These are phyloP conservation scores for Athene noctua DNA, from an alignment of 2,113 vertebrate genomes.

Conservation along the genomic window DNA sequence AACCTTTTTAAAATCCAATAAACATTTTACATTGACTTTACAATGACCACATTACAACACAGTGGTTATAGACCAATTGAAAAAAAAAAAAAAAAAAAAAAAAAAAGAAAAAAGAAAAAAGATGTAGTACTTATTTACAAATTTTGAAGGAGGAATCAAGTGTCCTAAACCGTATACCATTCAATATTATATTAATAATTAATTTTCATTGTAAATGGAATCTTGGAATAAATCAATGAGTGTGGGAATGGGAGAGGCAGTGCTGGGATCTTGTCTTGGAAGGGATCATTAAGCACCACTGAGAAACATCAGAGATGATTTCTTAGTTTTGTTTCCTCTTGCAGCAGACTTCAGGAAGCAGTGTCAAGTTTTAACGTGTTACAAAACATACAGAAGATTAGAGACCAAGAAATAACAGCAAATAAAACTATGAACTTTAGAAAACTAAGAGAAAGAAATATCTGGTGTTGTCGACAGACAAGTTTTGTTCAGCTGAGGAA, in stretches of 20 bases:
- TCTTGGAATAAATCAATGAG: not conserved
- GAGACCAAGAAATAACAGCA: not conserved
- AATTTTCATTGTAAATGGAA: not conserved
- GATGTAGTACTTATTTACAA: not conserved
- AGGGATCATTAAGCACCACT: not conserved
- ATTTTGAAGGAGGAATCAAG: not conserved
- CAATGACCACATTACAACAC: not conserved
- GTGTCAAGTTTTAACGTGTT: not conserved
- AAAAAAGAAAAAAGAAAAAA: not conserved
- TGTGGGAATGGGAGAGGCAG: not conserved
- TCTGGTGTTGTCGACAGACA: accelerated
- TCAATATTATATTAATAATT: not conserved
- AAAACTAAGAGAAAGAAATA: not conserved
- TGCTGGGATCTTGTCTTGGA: not conserved
- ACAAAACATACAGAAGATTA: not conserved
- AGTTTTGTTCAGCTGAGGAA: not conserved
- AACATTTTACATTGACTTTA: not conserved
- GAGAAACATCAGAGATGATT: not conserved
- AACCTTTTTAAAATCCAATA: not conserved
- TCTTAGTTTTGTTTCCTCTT: not conserved
- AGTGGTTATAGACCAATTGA: not conserved
- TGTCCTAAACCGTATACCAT: not conserved
- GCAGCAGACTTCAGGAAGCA: not conserved
- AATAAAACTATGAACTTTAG: not conserved
- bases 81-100: not conserved